These are phyloP conservation scores for Conus ventricosus DNA, from an alignment of 1,140 invertebrate genomes.

Conservation along the genomic window DNA sequence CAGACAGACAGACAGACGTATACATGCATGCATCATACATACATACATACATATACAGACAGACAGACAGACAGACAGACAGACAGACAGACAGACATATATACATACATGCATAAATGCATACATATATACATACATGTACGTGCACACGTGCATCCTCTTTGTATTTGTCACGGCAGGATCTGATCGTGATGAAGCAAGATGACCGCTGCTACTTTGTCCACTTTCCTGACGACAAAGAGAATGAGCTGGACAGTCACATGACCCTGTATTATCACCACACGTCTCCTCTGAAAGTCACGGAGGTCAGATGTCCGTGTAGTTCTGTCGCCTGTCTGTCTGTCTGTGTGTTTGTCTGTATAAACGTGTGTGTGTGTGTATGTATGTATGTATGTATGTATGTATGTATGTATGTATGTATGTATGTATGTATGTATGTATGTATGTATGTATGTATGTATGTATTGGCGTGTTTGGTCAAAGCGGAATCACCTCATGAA, in stretches of 20 bases:
- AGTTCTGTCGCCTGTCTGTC: neutral
- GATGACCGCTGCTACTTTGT: neutral
- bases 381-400: neutral
- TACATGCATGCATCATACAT: too few relatives aligned
- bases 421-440: neutral
- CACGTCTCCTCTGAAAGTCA: neutral
- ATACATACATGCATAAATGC: too few relatives aligned
- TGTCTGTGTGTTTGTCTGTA: neutral
- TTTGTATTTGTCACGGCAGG: neutral
- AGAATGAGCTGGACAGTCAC: neutral
- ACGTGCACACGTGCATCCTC: too few relatives aligned
- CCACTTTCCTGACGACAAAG: neutral
- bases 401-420: neutral
- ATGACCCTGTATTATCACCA: neutral
- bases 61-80: too few relatives aligned
- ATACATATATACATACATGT: too few relatives aligned
- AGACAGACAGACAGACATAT: too few relatives aligned
- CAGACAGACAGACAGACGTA: too few relatives aligned
- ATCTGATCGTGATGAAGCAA: neutral
- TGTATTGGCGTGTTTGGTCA: too few relatives aligned
- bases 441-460: neutral
- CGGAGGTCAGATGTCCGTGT: neutral
- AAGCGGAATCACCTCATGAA: too few relatives aligned
- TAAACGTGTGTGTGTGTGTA: too few relatives aligned
- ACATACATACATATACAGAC: too few relatives aligned